Evolutionary conservation across 2,888 invertebrate genomes (phyloP).

Genomic region (Kuschelorhynchus macadamiae): DNA sequence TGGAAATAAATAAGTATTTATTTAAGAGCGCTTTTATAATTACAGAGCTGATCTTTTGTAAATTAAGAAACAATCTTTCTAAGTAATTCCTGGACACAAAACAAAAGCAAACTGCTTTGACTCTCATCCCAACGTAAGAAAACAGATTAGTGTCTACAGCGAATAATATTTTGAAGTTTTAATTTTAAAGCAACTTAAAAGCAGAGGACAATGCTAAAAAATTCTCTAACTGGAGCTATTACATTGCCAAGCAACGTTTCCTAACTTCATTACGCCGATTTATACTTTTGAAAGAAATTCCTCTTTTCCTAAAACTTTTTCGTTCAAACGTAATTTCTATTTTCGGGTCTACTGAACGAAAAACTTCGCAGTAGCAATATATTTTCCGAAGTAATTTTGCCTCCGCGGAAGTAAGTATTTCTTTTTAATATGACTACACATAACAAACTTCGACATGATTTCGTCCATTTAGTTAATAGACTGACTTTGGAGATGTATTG

Average conservation of each 20-base stretch:
- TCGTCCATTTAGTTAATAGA: constrained; percentile 6
- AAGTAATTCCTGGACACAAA: no score
- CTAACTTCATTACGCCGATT: constrained; percentile 47
- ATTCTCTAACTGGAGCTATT: constrained; percentile 46
- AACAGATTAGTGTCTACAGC: constrained; percentile 1
- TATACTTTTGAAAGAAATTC: constrained; percentile 43
- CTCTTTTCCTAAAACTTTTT: constrained; percentile 38
- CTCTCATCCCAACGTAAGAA: no score
- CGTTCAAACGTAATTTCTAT: constrained; percentile 42
- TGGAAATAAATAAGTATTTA: no score
- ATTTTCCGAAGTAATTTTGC: constrained; percentile 44
- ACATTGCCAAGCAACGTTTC: constrained; percentile 38
- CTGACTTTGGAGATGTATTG: constrained; percentile 17
- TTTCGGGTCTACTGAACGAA: constrained; percentile 42
- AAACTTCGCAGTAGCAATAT: constrained; percentile 38
- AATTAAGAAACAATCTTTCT: no score
- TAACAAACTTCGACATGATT: constrained; percentile 21
- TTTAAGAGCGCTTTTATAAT: no score
- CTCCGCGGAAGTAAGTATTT: constrained; percentile 30
- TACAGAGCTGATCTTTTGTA: no score
- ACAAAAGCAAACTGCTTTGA: no score
- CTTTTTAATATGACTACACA: constrained; percentile 35
- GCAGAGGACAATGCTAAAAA: constrained; percentile 44
- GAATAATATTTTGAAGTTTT: constrained; percentile 25
- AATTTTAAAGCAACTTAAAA: constrained; percentile 28